phyloP scores from a whole-genome alignment of 2,888 invertebrate genomes.

The Sthenelais limicola region DNA sequence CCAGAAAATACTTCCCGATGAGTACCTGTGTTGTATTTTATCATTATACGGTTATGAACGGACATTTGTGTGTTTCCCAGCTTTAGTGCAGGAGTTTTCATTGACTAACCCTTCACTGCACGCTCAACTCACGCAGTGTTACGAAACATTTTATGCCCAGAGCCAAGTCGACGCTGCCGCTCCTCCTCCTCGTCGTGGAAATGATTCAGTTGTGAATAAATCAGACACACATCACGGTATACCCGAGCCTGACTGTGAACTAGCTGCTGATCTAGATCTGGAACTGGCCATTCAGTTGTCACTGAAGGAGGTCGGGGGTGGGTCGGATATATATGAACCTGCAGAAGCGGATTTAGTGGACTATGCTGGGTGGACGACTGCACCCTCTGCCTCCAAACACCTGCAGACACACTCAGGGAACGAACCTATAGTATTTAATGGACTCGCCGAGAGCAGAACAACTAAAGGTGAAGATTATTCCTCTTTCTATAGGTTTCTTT shows the following conservation, averaged over 20 bases:
- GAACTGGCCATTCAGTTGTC: conserved; percentile 53
- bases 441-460: not conserved
- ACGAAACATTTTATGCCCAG: conserved; percentile 14
- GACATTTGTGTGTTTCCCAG: not conserved
- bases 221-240: not conserved
- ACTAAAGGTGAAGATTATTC: too few relatives aligned
- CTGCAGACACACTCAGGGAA: not conserved
- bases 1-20: not conserved
- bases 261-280: conserved; percentile 53
- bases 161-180: too few relatives aligned
- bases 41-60: conserved; percentile 2
- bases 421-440: too few relatives aligned
- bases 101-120: not conserved
- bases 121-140: not conserved
- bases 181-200: too few relatives aligned
- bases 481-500: too few relatives aligned
- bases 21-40: conserved; percentile 1
- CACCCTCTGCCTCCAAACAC: not conserved
- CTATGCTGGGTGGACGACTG: not conserved
- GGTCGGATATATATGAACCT: conserved; percentile 36
- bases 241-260: conserved; percentile 49
- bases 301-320: conserved; percentile 11
- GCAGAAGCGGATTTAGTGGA: not conserved
- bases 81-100: not conserved
- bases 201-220: not conserved